Evolutionary conservation across 2,888 invertebrate genomes (phyloP), one percentile per base, ranked within the genome.

Genomic region (Rhorus exstirpatorius): DNA sequence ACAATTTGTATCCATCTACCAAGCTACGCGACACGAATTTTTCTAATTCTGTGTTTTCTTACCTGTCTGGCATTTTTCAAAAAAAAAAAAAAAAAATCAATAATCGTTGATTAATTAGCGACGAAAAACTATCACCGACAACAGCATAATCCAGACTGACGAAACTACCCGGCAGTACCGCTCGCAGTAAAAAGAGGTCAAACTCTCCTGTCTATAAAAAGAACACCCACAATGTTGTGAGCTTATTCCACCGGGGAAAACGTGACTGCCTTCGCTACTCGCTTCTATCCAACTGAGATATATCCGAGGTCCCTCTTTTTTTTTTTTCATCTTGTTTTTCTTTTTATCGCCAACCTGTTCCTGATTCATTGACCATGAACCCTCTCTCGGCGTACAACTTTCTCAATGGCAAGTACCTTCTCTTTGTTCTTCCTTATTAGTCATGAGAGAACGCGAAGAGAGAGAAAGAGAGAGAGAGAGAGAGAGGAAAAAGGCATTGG

Each of bases 151-250:
- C 65, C 60, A 12, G 65, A 81, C 76, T 65, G 67, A 75, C 46
- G 55, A 38, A 61, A 51, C 31, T 21, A 78, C 63, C 63, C 21
- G 46, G 31, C 46, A 44, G 49, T 68, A 75, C 68, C 44, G 63
- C 60, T 67, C 60, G 80, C 80, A 68, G 17, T 51, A 81, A 84
- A 92, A 92, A 85, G 89, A 92, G 92, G 91, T 92, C 91, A 89
- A 86, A 88, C 88, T 83, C 85, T 80, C 2, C 2, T 38, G 84
- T 91, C 92, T 92, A 92, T 90, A 91, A 92, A 92, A 92, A 92
- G 92, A 91, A 91, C 89, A 88, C 88, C 88, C 88, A 89, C 89
- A 85, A 87, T 83, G 85, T 83, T 83, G 84, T 81, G 83, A 84
- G 85, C 72, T 31, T 72, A n/a, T n/a, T n/a, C 71, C 71, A 75